Percentiles rank a stretch among this genome's conserved stretches.
These are phyloP conservation scores for Tethya wilhelma DNA, from an alignment of 37 sponge, comb jelly and placozoan species.

Conservation along the genomic window DNA sequence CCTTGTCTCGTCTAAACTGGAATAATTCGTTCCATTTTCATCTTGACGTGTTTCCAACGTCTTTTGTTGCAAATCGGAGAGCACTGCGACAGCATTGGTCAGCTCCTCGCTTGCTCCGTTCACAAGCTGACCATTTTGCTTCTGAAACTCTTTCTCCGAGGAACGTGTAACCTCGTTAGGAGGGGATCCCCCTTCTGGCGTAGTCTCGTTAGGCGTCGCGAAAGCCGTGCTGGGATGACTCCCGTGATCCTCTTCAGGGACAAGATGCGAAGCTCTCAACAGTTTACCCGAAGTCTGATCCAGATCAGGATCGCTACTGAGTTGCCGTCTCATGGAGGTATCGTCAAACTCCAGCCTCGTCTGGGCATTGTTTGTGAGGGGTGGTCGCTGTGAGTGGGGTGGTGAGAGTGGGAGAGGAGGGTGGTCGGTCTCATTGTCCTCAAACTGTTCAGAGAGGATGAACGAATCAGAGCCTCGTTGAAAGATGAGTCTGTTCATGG, in stretches of 20 bases:
- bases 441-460: not conserved
- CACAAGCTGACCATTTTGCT: too few species aligned
- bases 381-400: too few species aligned
- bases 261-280: not conserved
- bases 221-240: not conserved
- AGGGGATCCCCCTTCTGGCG: not conserved
- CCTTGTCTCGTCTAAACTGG: too few species aligned
- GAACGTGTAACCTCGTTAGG: too few species aligned
- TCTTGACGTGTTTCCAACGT: too few species aligned
- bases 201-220: constrained; percentile 5
- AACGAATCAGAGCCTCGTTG: not conserved
- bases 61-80: too few species aligned
- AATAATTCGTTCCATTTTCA: too few species aligned
- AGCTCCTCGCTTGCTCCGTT: too few species aligned
- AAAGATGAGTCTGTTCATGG: not conserved
- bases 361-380: not conserved
- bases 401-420: not conserved
- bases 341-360: not conserved
- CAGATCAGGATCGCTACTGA: not conserved
- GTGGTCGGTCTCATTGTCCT: not conserved
- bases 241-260: not conserved
- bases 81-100: too few species aligned
- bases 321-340: not conserved
- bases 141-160: constrained; percentile 2
- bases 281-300: too few species aligned